Conservation (phyloP, 2,797 vertebrate genomes). For the Tamandua tetradactyla region DNA sequence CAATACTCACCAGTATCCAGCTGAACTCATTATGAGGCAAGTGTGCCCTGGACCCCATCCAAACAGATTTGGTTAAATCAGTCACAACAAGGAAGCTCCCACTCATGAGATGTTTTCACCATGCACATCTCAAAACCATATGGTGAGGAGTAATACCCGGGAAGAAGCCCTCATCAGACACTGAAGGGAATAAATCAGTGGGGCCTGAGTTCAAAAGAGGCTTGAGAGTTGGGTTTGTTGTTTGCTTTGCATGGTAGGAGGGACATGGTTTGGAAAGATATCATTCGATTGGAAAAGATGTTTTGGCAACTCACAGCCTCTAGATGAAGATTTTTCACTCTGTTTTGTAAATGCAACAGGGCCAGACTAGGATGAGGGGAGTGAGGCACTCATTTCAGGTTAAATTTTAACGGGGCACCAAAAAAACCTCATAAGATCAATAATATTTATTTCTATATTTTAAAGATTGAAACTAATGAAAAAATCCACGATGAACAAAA, state of each 20-base stretch:
- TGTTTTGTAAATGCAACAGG: neutral
- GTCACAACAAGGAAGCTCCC: neutral
- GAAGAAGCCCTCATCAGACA: neutral
- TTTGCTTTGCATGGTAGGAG: neutral
- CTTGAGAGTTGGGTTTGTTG: neutral
- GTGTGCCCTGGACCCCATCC: neutral
- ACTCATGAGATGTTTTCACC: neutral
- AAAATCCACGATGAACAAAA: neutral
- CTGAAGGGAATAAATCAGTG: neutral
- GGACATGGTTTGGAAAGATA: neutral
- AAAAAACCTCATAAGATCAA: neutral
- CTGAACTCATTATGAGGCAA: conserved; percentile 23
- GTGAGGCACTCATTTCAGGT: neutral
- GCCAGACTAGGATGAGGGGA: neutral
- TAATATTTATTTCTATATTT: neutral
- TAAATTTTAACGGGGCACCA: neutral
- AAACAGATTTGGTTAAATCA: neutral
- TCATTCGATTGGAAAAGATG: neutral
- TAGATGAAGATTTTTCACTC: neutral
- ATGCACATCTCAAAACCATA: neutral
- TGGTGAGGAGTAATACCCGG: accelerated
- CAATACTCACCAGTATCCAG: neutral
- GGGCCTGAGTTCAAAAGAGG: neutral
- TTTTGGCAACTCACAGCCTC: neutral
- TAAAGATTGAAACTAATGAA: neutral